Percentiles rank a stretch among this genome's conserved stretches.
phyloP scores from a whole-genome alignment of 2,888 invertebrate genomes.

The Gibbula magus region DNA sequence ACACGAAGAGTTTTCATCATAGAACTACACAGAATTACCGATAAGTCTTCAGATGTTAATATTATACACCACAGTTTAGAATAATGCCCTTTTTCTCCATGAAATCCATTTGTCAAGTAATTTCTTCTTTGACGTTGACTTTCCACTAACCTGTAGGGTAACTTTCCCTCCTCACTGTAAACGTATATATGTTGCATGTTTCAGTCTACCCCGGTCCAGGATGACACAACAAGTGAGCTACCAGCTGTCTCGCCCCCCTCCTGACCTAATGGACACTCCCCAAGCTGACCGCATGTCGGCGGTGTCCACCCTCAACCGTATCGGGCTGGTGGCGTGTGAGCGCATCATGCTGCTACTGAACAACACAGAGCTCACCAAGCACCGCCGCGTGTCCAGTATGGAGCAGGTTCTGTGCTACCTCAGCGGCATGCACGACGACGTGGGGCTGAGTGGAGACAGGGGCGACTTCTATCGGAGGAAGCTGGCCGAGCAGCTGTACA shows the following conservation, averaged over 20 bases:
- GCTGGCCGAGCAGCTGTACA: slow-evolving; percentile 65
- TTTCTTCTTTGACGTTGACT: no score
- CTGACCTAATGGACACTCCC: slow-evolving; percentile 49
- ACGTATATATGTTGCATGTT: no score
- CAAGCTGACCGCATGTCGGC: slow-evolving; percentile 59
- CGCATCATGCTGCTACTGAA: slow-evolving; percentile 65
- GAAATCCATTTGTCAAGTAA: no score
- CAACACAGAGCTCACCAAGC: slow-evolving; percentile 59
- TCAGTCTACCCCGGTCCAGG: neutral
- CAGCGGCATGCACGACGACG: slow-evolving; percentile 63
- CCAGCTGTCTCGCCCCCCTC: neutral
- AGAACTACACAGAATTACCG: no score
- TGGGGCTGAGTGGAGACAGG: slow-evolving; percentile 60
- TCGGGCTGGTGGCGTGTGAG: slow-evolving; percentile 57
- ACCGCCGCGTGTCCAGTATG: slow-evolving; percentile 56
- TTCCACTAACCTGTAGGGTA: no score
- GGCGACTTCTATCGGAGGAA: slow-evolving; percentile 69
- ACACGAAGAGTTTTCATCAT: no score
- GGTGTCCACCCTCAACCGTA: slow-evolving; percentile 48
- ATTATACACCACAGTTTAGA: no score
- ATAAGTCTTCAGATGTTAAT: no score
- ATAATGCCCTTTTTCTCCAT: no score
- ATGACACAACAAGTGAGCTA: neutral
- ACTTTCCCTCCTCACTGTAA: no score
- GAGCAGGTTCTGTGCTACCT: slow-evolving; percentile 57